Evolutionary conservation across 2,888 invertebrate genomes (phyloP), one percentile per base, ranked within the genome.

Genomic region (Dasysyrphus albostriatus): DNA sequence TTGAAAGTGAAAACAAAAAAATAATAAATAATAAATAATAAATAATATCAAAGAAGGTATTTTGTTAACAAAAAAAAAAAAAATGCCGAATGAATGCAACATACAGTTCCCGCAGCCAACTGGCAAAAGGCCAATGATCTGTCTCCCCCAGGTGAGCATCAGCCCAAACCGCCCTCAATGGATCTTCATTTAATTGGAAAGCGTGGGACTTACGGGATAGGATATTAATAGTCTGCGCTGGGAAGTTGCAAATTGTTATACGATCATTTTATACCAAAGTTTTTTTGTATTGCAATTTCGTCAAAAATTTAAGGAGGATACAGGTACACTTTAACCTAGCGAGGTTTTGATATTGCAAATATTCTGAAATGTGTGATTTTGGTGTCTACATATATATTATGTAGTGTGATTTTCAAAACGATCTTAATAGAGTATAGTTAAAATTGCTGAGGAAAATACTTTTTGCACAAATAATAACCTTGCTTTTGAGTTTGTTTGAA

Each of bases 1-100:
- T 29, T 51, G 77, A 85, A 85, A 85, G 85, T 85, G 82, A 82
- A 85, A 85, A 77, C 81, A 54, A 54, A 54, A 74, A 61, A 81
- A 42, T 56, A 67, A 61, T 29, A 16, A 39, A 59, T 59, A 19
- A 44, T 47, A 44, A n/a, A n/a, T 44, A 29, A 19, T n/a, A n/a
- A n/a, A n/a, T n/a, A n/a, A n/a, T n/a, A 37, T 10, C 24, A 10
- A 51, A 69, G 54, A 77, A 51, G 56, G 47, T 47, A 47, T 54
- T 54, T 54, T 39, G 39, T 39, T 24, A 1, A 54, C n/a, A 54
- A 54, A 24, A 54, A 24, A 49, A 54, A 32, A 54, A 54, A 24
- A 54, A 24, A 49, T 19, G 67, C 34, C n/a, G 32, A 59, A 56
- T 42, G 65, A 59, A 56, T 42, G 65, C 24, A 65, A 14, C 69